Percentiles rank a stretch among this genome's conserved stretches.
Evolutionary conservation across 2,888 invertebrate genomes (phyloP).

Genomic region (Xestia sexstrigata): DNA sequence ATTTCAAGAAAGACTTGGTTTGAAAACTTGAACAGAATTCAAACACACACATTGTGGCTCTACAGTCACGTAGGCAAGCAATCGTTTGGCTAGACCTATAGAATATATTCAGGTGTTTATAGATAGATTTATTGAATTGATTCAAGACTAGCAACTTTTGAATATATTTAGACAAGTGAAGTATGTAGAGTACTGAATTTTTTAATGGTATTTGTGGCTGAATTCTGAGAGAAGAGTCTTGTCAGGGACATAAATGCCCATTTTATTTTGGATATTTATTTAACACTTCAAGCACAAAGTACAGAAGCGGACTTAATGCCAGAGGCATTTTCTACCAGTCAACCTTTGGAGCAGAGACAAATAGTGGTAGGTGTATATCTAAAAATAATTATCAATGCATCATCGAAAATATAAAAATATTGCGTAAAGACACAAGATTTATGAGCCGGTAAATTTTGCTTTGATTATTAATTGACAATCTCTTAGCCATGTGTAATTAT

Average conservation of each 20-base stretch:
- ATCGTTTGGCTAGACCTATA: background rate
- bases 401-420: background rate
- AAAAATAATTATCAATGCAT: background rate
- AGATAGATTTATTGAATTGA: background rate
- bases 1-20: slow-evolving; percentile 25
- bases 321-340: too few species aligned
- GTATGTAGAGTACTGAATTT: background rate
- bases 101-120: background rate
- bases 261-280: background rate
- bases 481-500: background rate
- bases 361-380: too few species aligned
- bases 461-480: background rate
- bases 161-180: background rate
- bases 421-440: background rate
- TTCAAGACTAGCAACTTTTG: background rate
- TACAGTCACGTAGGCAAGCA: slow-evolving; percentile 38
- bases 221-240: background rate
- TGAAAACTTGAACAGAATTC: slow-evolving; percentile 30
- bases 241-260: background rate
- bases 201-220: background rate
- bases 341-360: too few species aligned
- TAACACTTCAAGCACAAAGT: too few species aligned
- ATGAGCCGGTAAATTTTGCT: background rate
- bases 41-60: slow-evolving; percentile 8
- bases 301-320: too few species aligned